phyloP scores from a whole-genome alignment of 2,797 vertebrate species.

The Uromys caudimaculatus region DNA sequence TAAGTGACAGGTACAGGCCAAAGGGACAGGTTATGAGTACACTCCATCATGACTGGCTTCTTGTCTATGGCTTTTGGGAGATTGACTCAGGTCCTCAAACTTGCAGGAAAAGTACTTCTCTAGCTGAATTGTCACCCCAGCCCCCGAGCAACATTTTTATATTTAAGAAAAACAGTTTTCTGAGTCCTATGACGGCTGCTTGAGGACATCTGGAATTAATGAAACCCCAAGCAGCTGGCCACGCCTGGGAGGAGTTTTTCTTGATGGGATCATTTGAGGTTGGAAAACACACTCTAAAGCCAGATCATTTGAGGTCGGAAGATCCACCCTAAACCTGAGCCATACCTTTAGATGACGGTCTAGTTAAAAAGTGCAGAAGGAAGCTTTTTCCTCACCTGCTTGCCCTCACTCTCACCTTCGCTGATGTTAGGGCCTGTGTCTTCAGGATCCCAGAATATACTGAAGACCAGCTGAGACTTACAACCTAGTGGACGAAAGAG shows the following conservation, averaged over 20 bases:
- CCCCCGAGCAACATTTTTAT: neutral
- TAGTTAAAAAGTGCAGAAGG: neutral
- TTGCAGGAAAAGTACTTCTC: neutral
- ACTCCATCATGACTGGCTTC: neutral
- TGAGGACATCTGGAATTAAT: neutral
- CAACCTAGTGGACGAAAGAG: neutral
- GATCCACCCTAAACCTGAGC: neutral
- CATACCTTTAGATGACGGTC: neutral
- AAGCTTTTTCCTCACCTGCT: neutral
- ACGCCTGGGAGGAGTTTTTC: neutral
- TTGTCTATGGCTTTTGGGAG: neutral
- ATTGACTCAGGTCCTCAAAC: no score
- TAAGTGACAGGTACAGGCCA: neutral
- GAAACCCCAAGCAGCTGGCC: neutral
- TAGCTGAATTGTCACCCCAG: neutral
- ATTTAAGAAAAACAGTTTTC: neutral
- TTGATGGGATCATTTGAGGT: neutral
- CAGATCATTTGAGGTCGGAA: neutral
- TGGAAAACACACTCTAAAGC: neutral
- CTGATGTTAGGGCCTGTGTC: neutral
- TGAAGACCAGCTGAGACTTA: neutral
- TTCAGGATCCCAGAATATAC: neutral
- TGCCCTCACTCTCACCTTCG: neutral
- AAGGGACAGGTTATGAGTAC: neutral
- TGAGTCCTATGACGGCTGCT: neutral